Conservation (phyloP, 2,113 vertebrate genomes). For the Rhabdornis inornatus region DNA sequence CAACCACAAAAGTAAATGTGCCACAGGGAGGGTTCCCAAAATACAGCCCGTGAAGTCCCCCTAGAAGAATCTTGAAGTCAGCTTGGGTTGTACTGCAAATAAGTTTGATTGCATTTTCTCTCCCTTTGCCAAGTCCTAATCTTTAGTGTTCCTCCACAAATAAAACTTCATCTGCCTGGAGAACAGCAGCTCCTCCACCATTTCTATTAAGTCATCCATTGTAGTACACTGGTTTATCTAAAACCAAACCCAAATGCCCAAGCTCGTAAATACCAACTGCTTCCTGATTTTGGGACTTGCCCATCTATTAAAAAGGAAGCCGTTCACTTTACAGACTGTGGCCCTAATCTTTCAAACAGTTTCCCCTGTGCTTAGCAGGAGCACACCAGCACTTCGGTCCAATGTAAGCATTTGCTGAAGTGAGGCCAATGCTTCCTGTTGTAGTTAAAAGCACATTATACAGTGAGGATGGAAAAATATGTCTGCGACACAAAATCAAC, state of each 20-base stretch:
- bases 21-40: neutral
- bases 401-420: conserved; percentile 28
- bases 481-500: neutral
- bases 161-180: neutral
- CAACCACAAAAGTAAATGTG: neutral
- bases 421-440: conserved; percentile 13
- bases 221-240: neutral
- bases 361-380: neutral
- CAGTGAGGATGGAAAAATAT: conserved; percentile 8
- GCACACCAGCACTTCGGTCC: neutral
- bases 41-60: neutral
- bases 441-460: conserved; percentile 47
- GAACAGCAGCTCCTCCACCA: neutral
- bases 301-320: neutral
- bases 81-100: neutral
- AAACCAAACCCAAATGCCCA: neutral
- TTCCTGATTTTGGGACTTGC: conserved; percentile 3
- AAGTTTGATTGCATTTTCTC: neutral
- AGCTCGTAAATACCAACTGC: neutral
- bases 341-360: neutral
- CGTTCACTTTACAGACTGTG: neutral
- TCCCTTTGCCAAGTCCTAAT: neutral
- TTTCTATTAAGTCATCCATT: neutral
- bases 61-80: neutral
- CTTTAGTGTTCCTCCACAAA: neutral